Evolutionary conservation across 2,113 vertebrate species (phyloP), one percentile per base, ranked within the genome.

Genomic region (Rhadina sibilatrix): DNA sequence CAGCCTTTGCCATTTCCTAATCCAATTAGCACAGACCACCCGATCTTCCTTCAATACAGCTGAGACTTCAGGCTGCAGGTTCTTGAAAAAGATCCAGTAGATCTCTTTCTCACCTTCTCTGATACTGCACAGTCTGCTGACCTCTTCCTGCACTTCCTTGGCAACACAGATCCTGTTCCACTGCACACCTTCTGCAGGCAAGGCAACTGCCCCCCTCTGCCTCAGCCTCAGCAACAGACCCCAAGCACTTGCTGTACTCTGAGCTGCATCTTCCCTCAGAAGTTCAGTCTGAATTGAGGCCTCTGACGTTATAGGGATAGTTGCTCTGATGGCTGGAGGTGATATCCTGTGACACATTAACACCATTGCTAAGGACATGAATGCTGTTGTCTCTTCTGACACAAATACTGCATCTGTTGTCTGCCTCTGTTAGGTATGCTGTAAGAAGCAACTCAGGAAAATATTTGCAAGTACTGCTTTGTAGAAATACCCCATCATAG

Each of bases 391-490:
- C 60, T 91, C 42, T 81, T 68, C 31, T 86, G 54, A 69, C 83
- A 38, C 44, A 68, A 74, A 50, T 79, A 61, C 31, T 56, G 35
- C 49, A 56, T 53, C 87, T 52, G 52, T 82, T 82, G 38, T 71
- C 61, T 89, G 54, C 64, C 71, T 90, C 49, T 77, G 68, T 81
- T 81, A 75, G 42, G 40, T 75, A 50, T 81, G 83, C 77, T 95
- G 65, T 96, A 93, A 86, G 63, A 93, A 44, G 71, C 47, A 89
- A 79, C 56, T 81, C 69, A 83, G 46, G 80, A 96, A 91, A n/a
- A 81, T 75, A 95, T 88, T 93, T 91, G 71, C 49, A 50, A 64
- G 80, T 90, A 80, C n/a, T 68, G 80, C 53, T 96, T 91, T 87
- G 63, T 81, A 75, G 95, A 70, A 83, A 93, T 76, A 63, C 17